These are phyloP conservation scores for Accipiter fasciatus DNA, from an alignment of 2,797 vertebrate species.

Conservation along the genomic window DNA sequence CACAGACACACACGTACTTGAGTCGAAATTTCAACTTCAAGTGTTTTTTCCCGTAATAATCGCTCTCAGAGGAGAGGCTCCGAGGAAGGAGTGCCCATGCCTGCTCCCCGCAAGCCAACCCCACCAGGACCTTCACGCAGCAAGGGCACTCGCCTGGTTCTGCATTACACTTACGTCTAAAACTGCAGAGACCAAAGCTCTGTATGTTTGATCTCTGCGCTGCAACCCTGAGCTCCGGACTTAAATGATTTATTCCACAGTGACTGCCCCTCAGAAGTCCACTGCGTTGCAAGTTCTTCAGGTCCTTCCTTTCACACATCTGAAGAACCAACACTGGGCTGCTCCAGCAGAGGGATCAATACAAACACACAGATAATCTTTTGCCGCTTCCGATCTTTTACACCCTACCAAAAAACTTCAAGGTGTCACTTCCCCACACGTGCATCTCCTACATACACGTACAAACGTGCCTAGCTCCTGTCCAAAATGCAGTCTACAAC, in stretches of 20 bases:
- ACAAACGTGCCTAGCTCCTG: not conserved
- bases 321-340: not conserved
- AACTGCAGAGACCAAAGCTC: not conserved
- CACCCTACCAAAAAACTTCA: not conserved
- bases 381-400: not conserved
- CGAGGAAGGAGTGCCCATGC: not conserved
- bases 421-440: accelerated
- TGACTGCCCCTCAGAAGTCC: not conserved
- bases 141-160: not conserved
- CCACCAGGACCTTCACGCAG: not conserved
- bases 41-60: not conserved
- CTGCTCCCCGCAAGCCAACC: not conserved
- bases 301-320: not conserved
- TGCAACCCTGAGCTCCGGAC: not conserved
- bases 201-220: not conserved
- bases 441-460: accelerated
- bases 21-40: not conserved
- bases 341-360: not conserved
- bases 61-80: not conserved
- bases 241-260: not conserved
- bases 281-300: not conserved
- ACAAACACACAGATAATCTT: not conserved
- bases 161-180: not conserved
- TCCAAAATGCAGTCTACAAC: not conserved
- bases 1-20: accelerated